A percentile compares a stretch with the other conserved stretches of the same genome.
These are phyloP conservation scores for Jordanella pulchra DNA, from an alignment of 2,797 vertebrate genomes.

Conservation along the genomic window DNA sequence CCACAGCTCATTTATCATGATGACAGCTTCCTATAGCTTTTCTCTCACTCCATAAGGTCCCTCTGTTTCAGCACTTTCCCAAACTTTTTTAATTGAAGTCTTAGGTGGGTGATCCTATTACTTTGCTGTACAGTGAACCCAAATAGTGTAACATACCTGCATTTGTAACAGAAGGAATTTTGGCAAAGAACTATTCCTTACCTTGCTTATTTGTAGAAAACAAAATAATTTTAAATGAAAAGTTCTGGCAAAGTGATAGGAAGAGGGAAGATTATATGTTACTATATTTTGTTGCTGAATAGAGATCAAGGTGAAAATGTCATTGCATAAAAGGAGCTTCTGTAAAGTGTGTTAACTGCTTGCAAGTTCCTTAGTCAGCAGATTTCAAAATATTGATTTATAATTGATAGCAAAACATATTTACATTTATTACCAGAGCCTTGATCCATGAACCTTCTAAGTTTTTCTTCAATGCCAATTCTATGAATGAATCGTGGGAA, in stretches of 20 bases:
- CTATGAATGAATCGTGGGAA: too few species aligned
- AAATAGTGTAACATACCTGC: background rate
- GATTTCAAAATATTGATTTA: slow-evolving; percentile 20
- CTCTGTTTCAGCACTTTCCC: slow-evolving; percentile 5
- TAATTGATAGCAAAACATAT: slow-evolving; percentile 14
- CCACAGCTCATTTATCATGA: slow-evolving; percentile 45
- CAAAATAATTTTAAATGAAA: slow-evolving; percentile 1
- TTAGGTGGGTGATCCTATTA: slow-evolving; percentile 20
- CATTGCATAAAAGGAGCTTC: slow-evolving; percentile 26
- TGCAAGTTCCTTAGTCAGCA: slow-evolving; percentile 41
- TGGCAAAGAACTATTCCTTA: background rate
- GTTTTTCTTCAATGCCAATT: too few species aligned
- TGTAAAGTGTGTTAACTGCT: slow-evolving; percentile 24
- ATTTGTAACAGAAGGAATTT: background rate
- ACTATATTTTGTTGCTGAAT: background rate
- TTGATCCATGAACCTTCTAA: too few species aligned
- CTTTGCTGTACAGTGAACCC: background rate
- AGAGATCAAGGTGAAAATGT: slow-evolving; percentile 13
- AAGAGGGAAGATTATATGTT: slow-evolving; percentile 7
- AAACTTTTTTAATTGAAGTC: slow-evolving; percentile 38
- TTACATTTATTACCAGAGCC: slow-evolving; percentile 24
- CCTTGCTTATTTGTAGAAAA: background rate
- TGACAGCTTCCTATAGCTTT: slow-evolving; percentile 50
- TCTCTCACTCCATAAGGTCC: slow-evolving; percentile 9
- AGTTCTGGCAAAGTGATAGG: slow-evolving; percentile 32